Evolutionary conservation across 2,888 invertebrate genomes (phyloP), one percentile per base, ranked within the genome.

Genomic region (Caenorhabditis drosophilae): DNA sequence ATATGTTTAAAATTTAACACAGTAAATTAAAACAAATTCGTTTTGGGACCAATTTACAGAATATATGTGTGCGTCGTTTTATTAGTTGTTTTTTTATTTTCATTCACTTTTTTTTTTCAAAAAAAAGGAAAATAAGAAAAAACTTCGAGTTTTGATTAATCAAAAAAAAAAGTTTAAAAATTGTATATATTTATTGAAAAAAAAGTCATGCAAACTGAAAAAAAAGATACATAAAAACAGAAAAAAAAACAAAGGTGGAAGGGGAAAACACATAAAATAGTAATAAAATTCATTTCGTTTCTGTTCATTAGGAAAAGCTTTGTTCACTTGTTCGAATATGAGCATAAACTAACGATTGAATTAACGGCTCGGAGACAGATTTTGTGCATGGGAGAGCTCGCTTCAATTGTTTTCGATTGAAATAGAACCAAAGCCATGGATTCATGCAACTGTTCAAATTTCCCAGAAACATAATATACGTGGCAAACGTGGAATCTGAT

Each of bases 371-470:
- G 26, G 58, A 64, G 4, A 46, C 26, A n/a, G n/a, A n/a, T 18
- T 51, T 54, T 6, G 44, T 25, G 40, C 67, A 75, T 0, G 67
- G 60, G 20, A 67, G 47, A 0, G 76, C 76, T 15, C 74, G 54
- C 1, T 52, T 48, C 18, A 77, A 46, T 48, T 76, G 77, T 15
- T 44, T 54, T 2, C 85, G 85, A 68, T 86, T 87, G 79, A 86
- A 85, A 52, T 82, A 76, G 55, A 87, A 82, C 79, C 87, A 87
- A 50, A 87, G 86, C 87, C 87, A 87, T 0, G 87, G 87, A 75
- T 88, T 88, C 55, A 89, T 89, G 79, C 89, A 90, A 77, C 89
- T 90, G 82, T 90, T 90, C 42, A 90, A 86, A 71, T 89, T 89
- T 67, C 88, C 89, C 70, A 90, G 85, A 47, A 90, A 86, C 68